phyloP scores from a whole-genome alignment of 2,797 vertebrate genomes.

The Sphaeramia orbicularis region DNA sequence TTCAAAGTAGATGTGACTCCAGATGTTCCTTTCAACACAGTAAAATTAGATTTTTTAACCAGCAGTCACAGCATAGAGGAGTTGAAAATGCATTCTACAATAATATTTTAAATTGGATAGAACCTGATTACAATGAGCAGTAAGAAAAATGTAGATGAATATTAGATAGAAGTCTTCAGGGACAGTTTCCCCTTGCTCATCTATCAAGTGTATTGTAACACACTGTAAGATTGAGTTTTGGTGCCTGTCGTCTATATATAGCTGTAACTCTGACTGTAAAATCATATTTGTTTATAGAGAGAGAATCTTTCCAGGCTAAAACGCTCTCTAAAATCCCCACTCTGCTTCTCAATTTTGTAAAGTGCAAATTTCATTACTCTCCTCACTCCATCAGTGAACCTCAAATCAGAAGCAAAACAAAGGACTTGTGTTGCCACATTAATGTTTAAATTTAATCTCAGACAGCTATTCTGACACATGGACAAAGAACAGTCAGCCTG shows the following conservation, averaged over 20 bases:
- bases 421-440: slow-evolving; percentile 46
- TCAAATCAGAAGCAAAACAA: slow-evolving; percentile 54
- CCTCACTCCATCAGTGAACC: slow-evolving; percentile 28
- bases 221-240: neutral
- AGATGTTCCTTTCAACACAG: slow-evolving; percentile 44
- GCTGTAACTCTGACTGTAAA: slow-evolving; percentile 1
- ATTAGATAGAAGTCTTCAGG: slow-evolving; percentile 3
- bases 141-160: slow-evolving; percentile 1
- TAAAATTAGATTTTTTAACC: slow-evolving; percentile 30
- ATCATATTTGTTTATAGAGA: slow-evolving; percentile 4
- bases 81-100: neutral
- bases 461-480: slow-evolving; percentile 46
- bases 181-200: neutral
- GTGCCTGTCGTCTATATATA: slow-evolving; percentile 1
- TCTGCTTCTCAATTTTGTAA: slow-evolving; percentile 47
- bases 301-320: slow-evolving; percentile 13
- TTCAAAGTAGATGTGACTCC: slow-evolving; percentile 47
- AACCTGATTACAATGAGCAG: slow-evolving; percentile 18
- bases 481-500: slow-evolving; percentile 41
- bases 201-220: slow-evolving; percentile 6
- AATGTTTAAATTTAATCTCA: slow-evolving; percentile 63
- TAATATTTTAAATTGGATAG: slow-evolving; percentile 1
- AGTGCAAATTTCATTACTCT: slow-evolving; percentile 62
- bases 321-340: slow-evolving; percentile 48
- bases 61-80: slow-evolving; percentile 5